Evolutionary conservation across 2,888 invertebrate species (phyloP), one percentile per base, ranked within the genome.

Genomic region (Saturnia pavonia): DNA sequence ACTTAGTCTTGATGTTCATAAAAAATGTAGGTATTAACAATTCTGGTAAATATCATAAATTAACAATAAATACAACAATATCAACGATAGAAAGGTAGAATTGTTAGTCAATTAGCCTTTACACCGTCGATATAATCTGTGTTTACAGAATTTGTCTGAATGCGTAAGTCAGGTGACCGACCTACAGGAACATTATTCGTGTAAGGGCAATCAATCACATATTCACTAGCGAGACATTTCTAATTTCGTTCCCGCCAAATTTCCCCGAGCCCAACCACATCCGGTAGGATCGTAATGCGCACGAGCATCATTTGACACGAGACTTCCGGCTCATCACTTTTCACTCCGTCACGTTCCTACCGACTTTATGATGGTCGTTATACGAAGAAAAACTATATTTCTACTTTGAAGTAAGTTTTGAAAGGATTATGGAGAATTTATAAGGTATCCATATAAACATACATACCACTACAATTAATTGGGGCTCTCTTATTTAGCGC

Each of bases 201-300:
- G 19, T 19, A 63, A 63, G n/a, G 67, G 72, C 42, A 67, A 69
- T 69, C 67, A 69, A 69, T 72, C 69, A 72, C 57, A 45, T 22
- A 42, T 60, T 82, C 80, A 80, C 74, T 79, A 76, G 78, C 80
- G 74, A 74, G 82, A 81, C 80, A 82, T 82, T 76, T 88, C 88
- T 89, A 90, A 89, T 86, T 89, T 80, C 73, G 88, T 84, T 78
- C 76, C 84, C 83, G 85, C 84, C 82, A 85, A 88, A 88, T 82
- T 83, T 75, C 78, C 79, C 81, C 78, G 77, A 80, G 77, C 79
- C 82, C 78, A 73, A 75, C 77, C 77, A 80, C 87, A 86, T 90
- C 90, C 89, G 88, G 87, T 78, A 74, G 81, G 77, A 78, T 82
- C 77, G 80, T 78, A 83, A 82, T 79, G 83, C 83, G 81, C 79